phyloP scores from a whole-genome alignment of 2,888 invertebrate genomes.

The Phengaris alcon region DNA sequence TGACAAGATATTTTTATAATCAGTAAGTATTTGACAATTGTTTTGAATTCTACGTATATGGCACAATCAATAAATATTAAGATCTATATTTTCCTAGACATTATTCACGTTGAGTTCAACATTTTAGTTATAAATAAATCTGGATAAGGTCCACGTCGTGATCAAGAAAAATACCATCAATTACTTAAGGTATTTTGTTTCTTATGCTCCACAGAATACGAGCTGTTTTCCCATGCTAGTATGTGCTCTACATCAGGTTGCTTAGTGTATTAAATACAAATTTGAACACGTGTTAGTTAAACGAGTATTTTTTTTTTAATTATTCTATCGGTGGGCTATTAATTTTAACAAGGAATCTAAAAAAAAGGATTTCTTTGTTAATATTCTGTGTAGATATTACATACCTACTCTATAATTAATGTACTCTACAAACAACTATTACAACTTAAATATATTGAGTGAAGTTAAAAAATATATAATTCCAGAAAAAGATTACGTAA shows the following conservation, averaged over 20 bases:
- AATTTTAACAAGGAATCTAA: constrained; percentile 14
- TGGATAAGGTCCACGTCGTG: constrained; percentile 24
- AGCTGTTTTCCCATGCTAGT: neutral
- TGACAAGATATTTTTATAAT: too few relatives aligned
- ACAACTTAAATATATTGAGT: too few relatives aligned
- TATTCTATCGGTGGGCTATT: constrained; percentile 14
- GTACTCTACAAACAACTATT: too few relatives aligned
- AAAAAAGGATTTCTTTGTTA: constrained; percentile 17
- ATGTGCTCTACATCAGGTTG: neutral
- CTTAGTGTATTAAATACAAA: constrained; percentile 8
- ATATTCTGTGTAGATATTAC: neutral
- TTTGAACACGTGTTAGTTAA: constrained; percentile 27
- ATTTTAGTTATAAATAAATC: constrained; percentile 17
- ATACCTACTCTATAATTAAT: neutral
- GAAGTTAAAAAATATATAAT: too few relatives aligned
- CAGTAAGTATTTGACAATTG: too few relatives aligned
- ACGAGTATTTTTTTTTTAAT: constrained; percentile 24
- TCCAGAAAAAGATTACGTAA: too few relatives aligned
- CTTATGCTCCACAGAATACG: neutral
- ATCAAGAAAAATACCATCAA: constrained; percentile 13
- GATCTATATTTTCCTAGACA: neutral
- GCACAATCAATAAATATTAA: neutral
- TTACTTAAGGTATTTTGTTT: neutral
- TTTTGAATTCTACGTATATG: neutral
- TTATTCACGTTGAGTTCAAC: constrained; percentile 17